A percentile compares a stretch with the other conserved stretches of the same genome.
Evolutionary conservation across 1,140 invertebrate species (phyloP).

Genomic region (Drosophila pandora): DNA sequence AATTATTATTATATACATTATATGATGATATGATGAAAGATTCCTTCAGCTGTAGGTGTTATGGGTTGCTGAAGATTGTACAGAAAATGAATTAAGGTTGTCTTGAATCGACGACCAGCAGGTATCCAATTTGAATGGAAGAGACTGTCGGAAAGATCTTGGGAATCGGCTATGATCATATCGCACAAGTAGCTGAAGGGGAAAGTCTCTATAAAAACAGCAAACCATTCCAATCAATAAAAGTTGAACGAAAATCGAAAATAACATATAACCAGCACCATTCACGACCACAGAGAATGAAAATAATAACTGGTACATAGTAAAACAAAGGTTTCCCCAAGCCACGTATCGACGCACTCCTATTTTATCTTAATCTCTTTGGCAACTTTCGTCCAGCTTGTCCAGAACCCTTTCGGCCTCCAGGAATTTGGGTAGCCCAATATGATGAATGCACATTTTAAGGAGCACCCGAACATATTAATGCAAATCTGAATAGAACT

Average conservation of each 20-base stretch:
- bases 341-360: conserved; percentile 41
- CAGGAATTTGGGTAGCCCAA: conserved; percentile 18
- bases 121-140: conserved; percentile 60
- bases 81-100: conserved; percentile 41
- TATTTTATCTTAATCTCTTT: background rate
- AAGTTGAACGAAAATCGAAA: conserved; percentile 56
- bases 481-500: conserved; percentile 47
- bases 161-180: conserved; percentile 40
- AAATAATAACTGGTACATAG: conserved; percentile 23
- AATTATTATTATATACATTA: no score
- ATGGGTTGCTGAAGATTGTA: conserved; percentile 62
- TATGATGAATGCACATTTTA: conserved; percentile 40
- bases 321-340: conserved; percentile 18
- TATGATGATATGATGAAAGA: no score
- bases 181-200: conserved; percentile 64
- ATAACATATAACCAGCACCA: conserved; percentile 1
- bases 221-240: conserved; percentile 35
- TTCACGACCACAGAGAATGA: conserved; percentile 30
- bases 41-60: conserved; percentile 39
- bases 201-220: conserved; percentile 45
- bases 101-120: conserved; percentile 36
- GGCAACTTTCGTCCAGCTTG: conserved; percentile 46
- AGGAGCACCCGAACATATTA: conserved; percentile 40
- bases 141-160: conserved; percentile 34
- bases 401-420: conserved; percentile 40